Percentiles rank a stretch among this genome's conserved stretches.
These are phyloP conservation scores for Pedionomus torquatus DNA, from an alignment of 2,113 vertebrate genomes.

Conservation along the genomic window DNA sequence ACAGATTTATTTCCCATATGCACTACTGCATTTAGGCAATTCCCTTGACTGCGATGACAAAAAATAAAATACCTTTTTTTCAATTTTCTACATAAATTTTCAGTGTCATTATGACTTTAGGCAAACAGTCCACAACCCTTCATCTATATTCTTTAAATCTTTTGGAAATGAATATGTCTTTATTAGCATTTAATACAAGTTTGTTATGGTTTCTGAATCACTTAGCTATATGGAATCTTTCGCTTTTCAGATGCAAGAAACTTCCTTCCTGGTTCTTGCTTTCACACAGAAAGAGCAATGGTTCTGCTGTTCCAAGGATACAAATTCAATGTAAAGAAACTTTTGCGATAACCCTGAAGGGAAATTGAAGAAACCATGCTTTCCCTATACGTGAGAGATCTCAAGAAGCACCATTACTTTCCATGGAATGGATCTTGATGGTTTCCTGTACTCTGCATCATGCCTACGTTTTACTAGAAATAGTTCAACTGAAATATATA, in stretches of 20 bases:
- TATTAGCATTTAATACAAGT: background rate
- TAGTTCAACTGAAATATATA: background rate
- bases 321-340: background rate
- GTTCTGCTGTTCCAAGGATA: background rate
- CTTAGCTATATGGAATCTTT: background rate
- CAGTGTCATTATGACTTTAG: background rate
- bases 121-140: background rate
- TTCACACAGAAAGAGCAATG: background rate
- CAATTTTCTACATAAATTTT: background rate
- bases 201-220: background rate
- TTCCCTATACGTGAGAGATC: background rate
- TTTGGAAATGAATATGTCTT: background rate
- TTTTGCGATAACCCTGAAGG: background rate
- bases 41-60: background rate
- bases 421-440: background rate
- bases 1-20: background rate
- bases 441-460: rapidly evolving
- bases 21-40: background rate
- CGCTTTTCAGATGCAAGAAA: background rate
- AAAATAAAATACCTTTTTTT: background rate
- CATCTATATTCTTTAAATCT: background rate
- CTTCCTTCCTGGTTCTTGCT: background rate
- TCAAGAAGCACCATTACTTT: background rate
- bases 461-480: background rate
- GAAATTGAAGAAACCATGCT: background rate